These are phyloP conservation scores for Tetranychus piercei DNA, from an alignment of 2,888 invertebrate genomes.

Conservation along the genomic window DNA sequence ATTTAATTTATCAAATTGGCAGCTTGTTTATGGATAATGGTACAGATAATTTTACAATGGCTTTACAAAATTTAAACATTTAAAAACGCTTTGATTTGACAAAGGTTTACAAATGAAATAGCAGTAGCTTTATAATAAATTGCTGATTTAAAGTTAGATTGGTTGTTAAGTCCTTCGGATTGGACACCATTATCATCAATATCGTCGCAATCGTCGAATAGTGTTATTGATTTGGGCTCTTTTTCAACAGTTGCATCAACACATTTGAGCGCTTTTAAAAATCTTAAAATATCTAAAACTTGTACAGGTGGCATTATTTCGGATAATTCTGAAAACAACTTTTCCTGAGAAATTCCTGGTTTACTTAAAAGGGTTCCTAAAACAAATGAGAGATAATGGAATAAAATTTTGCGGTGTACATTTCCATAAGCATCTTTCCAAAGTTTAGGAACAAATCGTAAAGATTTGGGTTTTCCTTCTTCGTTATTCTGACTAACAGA, in stretches of 20 bases:
- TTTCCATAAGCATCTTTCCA: slow-evolving; percentile 58
- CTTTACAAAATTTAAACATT: not conserved
- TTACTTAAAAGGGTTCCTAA: slow-evolving; percentile 45
- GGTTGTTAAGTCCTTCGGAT: not conserved
- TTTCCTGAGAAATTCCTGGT: slow-evolving; percentile 41
- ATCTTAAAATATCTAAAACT: slow-evolving; percentile 43
- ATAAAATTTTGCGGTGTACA: slow-evolving; percentile 47
- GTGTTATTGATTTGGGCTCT: not conserved
- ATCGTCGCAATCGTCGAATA: not conserved
- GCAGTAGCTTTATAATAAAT: slow-evolving; percentile 5
- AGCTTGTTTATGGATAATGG: no score
- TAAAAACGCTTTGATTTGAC: slow-evolving; percentile 8
- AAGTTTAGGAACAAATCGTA: slow-evolving; percentile 37
- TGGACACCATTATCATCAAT: not conserved
- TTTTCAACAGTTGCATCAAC: not conserved
- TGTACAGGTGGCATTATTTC: slow-evolving; percentile 48
- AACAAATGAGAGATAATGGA: slow-evolving; percentile 48
- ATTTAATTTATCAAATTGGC: no score
- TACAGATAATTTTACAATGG: no score
- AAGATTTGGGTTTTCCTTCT: not conserved
- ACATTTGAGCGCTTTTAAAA: slow-evolving; percentile 42
- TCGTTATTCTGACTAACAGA: not conserved
- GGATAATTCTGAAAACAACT: slow-evolving; percentile 43
- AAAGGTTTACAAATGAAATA: slow-evolving; percentile 7
- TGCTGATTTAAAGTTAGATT: not conserved